Percentiles rank a stretch among this genome's conserved stretches.
These are phyloP conservation scores for Trachelus stipa DNA, from an alignment of 2,888 invertebrate species.

Conservation along the genomic window DNA sequence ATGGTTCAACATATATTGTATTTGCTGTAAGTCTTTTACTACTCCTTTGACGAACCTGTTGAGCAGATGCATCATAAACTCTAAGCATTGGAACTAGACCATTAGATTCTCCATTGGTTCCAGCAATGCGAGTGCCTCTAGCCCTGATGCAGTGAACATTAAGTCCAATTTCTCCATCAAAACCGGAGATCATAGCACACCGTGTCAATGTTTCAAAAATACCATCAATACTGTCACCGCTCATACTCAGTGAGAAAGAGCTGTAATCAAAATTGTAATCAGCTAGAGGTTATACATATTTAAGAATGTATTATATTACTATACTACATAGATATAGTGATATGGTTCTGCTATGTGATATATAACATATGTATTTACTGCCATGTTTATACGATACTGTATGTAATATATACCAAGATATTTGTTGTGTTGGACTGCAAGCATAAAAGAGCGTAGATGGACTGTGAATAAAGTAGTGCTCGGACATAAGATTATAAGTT, in stretches of 20 bases:
- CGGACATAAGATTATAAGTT: constrained; percentile 95
- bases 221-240: constrained; percentile 94
- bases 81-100: constrained; percentile 96
- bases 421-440: constrained; percentile 89
- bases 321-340: not conserved
- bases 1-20: constrained; percentile 97
- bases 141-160: constrained; percentile 96
- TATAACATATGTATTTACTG: not conserved
- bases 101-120: constrained; percentile 94
- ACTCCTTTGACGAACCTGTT: constrained; percentile 98
- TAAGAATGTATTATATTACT: not conserved
- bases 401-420: constrained; percentile 75
- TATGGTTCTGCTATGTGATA: not conserved
- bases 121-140: constrained; percentile 90
- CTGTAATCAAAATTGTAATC: constrained; percentile 64
- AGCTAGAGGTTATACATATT: not conserved
- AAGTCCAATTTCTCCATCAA: constrained; percentile 96
- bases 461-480: constrained; percentile 97
- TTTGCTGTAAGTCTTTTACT: constrained; percentile 98
- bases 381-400: not conserved
- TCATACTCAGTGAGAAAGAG: constrained; percentile 95
- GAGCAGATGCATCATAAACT: constrained; percentile 94
- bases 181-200: constrained; percentile 96
- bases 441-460: constrained; percentile 98
- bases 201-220: constrained; percentile 92